Base-by-base conservation (phyloP, 2,113 vertebrate genomes). In the Labrus mixtus region DNA sequence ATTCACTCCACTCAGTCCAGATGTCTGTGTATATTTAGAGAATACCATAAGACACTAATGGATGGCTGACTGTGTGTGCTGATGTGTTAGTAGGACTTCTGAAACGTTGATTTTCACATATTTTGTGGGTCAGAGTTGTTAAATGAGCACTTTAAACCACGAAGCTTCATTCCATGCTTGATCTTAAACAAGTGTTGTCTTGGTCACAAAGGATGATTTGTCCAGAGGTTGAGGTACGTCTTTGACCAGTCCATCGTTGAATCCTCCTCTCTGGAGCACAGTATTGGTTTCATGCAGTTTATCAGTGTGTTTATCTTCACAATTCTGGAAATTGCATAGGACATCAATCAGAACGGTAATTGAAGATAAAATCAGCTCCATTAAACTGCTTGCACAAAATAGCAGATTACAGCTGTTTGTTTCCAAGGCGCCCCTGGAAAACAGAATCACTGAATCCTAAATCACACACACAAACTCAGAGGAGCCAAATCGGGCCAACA, bases 1-100 rank as follows among this genome's bases (percentile, higher is more conserved):
- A 41, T 16, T 61, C n/a, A 45, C 16, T 17, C 29, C 33, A 22
- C 11, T 1, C 10, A 6, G 37, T 20, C 22, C 64, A 68, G 64
- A 43, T 76, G 33, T 61, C 20, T n/a, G n/a, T 51, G 46, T 33
- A 13, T 74, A 55, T 64, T 36, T 36, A 13, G 41, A 61, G 22
- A n/a, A n/a, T n/a, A n/a, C n/a, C n/a, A n/a, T n/a, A n/a, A n/a
- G n/a, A n/a, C n/a, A n/a, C n/a, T n/a, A n/a, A n/a, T n/a, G n/a
- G n/a, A n/a, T n/a, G n/a, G n/a, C n/a, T n/a, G n/a, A n/a, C n/a
- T n/a, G n/a, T n/a, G n/a, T n/a, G n/a, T n/a, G n/a, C n/a, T n/a
- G n/a, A n/a, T n/a, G n/a, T n/a, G n/a, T n/a, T n/a, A n/a, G n/a
- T n/a, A n/a, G n/a, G n/a, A n/a, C n/a, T n/a, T n/a, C n/a, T n/a